Base-by-base conservation (phyloP, 2,888 invertebrate species). In the Acronicta aceris region DNA sequence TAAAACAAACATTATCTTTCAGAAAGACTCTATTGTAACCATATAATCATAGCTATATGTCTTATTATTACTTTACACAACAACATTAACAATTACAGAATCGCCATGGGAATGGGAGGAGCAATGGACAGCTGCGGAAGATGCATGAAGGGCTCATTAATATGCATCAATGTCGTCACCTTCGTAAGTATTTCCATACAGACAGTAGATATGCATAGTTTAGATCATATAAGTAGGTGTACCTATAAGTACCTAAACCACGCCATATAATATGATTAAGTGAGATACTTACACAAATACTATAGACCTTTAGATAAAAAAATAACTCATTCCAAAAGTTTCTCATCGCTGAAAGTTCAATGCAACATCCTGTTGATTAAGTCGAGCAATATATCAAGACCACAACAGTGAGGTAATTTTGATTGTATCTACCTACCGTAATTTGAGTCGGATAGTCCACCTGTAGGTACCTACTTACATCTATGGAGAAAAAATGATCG, bases 71-170 rank as follows among this genome's bases (percentile, higher is more conserved):
- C 15, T 50, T n/a, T n/a, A n/a, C n/a, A n/a, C n/a, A n/a, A n/a
- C n/a, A n/a, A n/a, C n/a, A 16, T 50, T 42, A 30, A 67, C 12
- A 12, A 33, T 33, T 80, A 17, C 84, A 92, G 92, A 76, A 75
- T 68, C 43, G 81, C 81, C 16, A 97, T 97, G 97, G 97, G 97
- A 56, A 96, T 96, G 93, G 96, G 97, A 74, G 96, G 96, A 71
- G 96, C 97, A 84, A 97, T 98, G 97, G 97, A 98, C 90, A 97
- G 98, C 87, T 98, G 98, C 88, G 98, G 98, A 71, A 96, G 97
- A 82, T 97, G 97, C 85, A 97, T 98, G 95, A 98, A 98, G 90
- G 97, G 97, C 90, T 96, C 97, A 76, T 95, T 98, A 83, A 98
- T 98, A 88, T 95, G 97, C 68, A 95, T 97, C 65, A 98, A 98